A percentile compares a stretch with the other conserved stretches of the same genome.
phyloP scores from a whole-genome alignment of 2,888 invertebrate genomes.

The Gerris lacustris region DNA sequence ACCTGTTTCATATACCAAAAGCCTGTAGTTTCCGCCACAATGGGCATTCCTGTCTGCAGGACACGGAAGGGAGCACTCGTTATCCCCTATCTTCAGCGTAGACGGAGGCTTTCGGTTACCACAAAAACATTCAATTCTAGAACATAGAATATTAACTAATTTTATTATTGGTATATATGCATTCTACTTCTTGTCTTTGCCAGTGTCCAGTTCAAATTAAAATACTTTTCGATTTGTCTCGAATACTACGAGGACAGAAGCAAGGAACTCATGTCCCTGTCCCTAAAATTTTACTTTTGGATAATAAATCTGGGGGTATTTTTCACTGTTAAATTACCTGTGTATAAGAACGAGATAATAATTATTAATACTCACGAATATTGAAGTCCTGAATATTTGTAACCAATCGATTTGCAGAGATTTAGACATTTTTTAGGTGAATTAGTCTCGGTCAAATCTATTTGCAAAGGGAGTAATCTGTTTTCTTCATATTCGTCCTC shows the following conservation, averaged over 20 bases:
- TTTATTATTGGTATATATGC: too few relatives aligned
- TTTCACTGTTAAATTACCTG: too few relatives aligned
- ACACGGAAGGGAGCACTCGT: constrained; percentile 28
- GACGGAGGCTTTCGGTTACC: constrained; percentile 20
- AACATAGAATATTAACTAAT: background rate
- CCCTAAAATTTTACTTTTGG: too few relatives aligned
- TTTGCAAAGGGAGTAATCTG: constrained; percentile 18
- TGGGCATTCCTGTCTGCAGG: constrained; percentile 24
- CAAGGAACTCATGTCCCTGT: too few relatives aligned
- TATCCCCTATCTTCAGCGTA: constrained; percentile 21
- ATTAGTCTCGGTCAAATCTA: constrained; percentile 21
- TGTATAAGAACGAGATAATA: too few relatives aligned
- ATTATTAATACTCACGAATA: constrained; percentile 16
- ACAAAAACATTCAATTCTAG: constrained; percentile 27
- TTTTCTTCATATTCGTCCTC: constrained; percentile 19
- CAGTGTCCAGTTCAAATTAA: too few relatives aligned
- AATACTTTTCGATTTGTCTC: too few relatives aligned
- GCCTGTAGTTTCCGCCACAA: constrained; percentile 30
- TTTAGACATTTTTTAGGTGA: constrained; percentile 22
- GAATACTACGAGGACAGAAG: too few relatives aligned
- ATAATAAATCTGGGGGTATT: too few relatives aligned
- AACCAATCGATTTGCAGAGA: constrained; percentile 22
- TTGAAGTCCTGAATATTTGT: constrained; percentile 26
- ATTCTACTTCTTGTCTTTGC: too few relatives aligned
- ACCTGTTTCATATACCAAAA: constrained; percentile 28